phyloP scores from a whole-genome alignment of 2,797 vertebrate species.

The Morelia viridis region DNA sequence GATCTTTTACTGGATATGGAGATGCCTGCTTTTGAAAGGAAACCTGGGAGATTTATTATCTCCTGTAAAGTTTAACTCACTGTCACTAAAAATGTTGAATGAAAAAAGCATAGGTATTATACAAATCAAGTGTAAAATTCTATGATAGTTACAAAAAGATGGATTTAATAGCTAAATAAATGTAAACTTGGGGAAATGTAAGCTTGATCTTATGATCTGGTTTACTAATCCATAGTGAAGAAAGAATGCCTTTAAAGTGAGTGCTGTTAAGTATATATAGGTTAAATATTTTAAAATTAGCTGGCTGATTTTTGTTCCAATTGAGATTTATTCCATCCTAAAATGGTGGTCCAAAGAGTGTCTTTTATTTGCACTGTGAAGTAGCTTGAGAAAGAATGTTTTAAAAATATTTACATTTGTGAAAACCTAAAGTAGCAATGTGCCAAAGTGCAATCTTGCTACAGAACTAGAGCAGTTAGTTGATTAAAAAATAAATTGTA shows the following conservation, averaged over 20 bases:
- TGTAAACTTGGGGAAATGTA: constrained; percentile 61
- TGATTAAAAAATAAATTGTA: constrained; percentile 53
- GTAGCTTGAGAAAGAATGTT: constrained; percentile 70
- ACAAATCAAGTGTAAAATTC: constrained; percentile 43
- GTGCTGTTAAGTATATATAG: constrained; percentile 59
- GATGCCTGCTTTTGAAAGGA: neutral
- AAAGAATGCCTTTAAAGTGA: constrained; percentile 46
- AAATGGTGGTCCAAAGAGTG: constrained; percentile 80
- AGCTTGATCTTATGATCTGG: constrained; percentile 60
- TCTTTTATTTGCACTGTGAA: constrained; percentile 81
- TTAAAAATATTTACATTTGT: constrained; percentile 63
- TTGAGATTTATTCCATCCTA: constrained; percentile 53
- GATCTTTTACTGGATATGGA: constrained; percentile 76
- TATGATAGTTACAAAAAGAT: constrained; percentile 41
- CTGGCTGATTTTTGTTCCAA: constrained; percentile 59
- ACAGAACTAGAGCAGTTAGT: constrained; percentile 57
- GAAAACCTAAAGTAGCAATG: constrained; percentile 66
- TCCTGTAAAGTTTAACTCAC: neutral
- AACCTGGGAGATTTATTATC: neutral
- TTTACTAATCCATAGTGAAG: constrained; percentile 49
- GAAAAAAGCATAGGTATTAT: neutral
- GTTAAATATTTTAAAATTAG: constrained; percentile 61
- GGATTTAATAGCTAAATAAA: constrained; percentile 65
- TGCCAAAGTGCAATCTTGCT: constrained; percentile 56
- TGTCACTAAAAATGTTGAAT: fast-evolving